Evolutionary conservation across 2,888 invertebrate species (phyloP).

Genomic region (Dendrolimus houi): DNA sequence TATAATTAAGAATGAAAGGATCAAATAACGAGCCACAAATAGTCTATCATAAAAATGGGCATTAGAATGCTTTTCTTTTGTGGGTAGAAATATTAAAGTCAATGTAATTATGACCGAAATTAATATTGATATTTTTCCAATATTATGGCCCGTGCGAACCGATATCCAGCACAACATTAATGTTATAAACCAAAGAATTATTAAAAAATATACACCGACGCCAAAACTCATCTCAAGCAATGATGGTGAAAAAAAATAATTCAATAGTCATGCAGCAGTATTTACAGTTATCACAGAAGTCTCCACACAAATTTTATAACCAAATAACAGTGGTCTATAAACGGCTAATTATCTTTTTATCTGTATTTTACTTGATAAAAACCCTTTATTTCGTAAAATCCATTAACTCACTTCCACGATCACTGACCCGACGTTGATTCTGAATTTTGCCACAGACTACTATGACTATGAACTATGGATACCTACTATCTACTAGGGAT

Average conservation of each 20-base stretch:
- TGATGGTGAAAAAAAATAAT: slow-evolving; percentile 17
- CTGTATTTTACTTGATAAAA: slow-evolving; percentile 22
- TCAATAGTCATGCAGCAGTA: slow-evolving; percentile 33
- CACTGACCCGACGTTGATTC: slow-evolving; percentile 1
- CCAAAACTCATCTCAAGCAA: slow-evolving; percentile 68
- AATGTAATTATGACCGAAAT: slow-evolving; percentile 74
- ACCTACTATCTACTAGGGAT: no score
- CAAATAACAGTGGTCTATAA: slow-evolving; percentile 20
- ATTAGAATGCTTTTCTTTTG: slow-evolving; percentile 48
- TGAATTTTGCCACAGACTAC: no score
- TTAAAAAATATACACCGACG: slow-evolving; percentile 80
- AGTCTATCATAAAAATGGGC: slow-evolving; percentile 69
- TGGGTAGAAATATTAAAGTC: slow-evolving; percentile 77
- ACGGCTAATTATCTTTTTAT: slow-evolving; percentile 25
- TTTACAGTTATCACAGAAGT: slow-evolving; percentile 30
- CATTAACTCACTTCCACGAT: slow-evolving; percentile 17
- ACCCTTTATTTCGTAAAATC: slow-evolving; percentile 17
- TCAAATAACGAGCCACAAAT: slow-evolving; percentile 41
- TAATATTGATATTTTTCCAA: slow-evolving; percentile 77
- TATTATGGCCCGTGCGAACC: slow-evolving; percentile 78
- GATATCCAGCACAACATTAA: slow-evolving; percentile 79
- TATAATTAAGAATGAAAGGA: slow-evolving; percentile 38
- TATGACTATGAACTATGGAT: no score
- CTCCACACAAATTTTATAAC: slow-evolving; percentile 26
- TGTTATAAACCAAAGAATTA: slow-evolving; percentile 79